Percentiles rank a stretch among this genome's conserved stretches.
phyloP scores from a whole-genome alignment of 2,797 vertebrate genomes.

The Sebastes variabilis region DNA sequence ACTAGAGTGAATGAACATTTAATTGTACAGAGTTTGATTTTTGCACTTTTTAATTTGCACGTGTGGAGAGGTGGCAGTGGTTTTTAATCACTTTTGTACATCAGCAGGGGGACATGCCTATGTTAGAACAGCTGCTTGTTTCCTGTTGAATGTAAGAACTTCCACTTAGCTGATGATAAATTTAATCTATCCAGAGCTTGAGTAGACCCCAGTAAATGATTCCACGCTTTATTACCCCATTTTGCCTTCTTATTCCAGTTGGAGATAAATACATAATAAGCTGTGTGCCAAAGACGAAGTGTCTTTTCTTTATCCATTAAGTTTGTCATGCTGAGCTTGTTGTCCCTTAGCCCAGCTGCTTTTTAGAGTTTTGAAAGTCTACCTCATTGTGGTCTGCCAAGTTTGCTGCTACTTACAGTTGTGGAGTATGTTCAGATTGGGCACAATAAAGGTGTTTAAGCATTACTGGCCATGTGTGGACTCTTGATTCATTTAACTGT shows the following conservation, averaged over 20 bases:
- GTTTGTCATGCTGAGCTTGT: constrained; percentile 91
- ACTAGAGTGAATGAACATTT: constrained; percentile 78
- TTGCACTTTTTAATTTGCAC: constrained; percentile 99
- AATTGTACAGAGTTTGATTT: constrained; percentile 92
- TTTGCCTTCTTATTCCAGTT: constrained; percentile 81
- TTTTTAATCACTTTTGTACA: constrained; percentile 99
- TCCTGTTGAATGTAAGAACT: constrained; percentile 86
- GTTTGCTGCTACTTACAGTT: constrained; percentile 93
- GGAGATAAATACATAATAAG: constrained; percentile 82
- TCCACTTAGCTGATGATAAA: constrained; percentile 86
- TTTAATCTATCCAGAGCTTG: constrained; percentile 88
- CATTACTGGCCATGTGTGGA: constrained; percentile 78
- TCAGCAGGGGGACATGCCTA: constrained; percentile 86
- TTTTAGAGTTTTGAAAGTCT: constrained; percentile 99
- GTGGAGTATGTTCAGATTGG: constrained; percentile 96
- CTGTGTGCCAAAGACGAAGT: constrained; percentile 97
- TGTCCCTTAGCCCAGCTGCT: constrained; percentile 92
- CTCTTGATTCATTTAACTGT: neutral
- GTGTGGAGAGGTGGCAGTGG: constrained; percentile 90
- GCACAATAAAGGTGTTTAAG: constrained; percentile 99
- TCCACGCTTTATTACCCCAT: constrained; percentile 75
- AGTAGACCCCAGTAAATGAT: constrained; percentile 81
- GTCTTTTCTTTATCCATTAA: constrained; percentile 80
- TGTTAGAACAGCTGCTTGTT: constrained; percentile 81
- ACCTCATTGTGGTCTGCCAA: constrained; percentile 99